Evolutionary conservation across 2,113 vertebrate genomes (phyloP).

Genomic region (Ceuthmochares aereus): DNA sequence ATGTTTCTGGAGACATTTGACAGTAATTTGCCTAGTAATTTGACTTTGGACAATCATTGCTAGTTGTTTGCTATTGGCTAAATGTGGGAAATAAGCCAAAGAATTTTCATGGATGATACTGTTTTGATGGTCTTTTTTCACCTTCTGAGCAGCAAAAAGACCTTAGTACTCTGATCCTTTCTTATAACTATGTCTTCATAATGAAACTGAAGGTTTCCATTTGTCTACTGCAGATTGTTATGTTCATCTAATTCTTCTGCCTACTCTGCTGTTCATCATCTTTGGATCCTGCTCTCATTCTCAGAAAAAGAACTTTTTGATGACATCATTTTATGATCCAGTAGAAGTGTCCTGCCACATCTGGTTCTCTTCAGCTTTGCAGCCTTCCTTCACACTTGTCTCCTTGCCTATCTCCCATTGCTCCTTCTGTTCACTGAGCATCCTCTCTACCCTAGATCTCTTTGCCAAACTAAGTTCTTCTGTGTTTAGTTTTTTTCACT

Average conservation of each 20-base stretch:
- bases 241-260: not conserved
- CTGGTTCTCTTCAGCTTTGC: rapidly evolving
- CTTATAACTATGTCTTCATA: not conserved
- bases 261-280: not conserved
- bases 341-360: not conserved
- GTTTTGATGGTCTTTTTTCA: not conserved
- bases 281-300: not conserved
- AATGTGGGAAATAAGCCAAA: not conserved
- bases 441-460: not conserved
- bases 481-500: not conserved
- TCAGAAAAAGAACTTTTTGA: not conserved
- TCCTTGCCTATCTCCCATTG: not conserved
- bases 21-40: too few relatives aligned
- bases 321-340: not conserved
- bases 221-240: not conserved
- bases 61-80: not conserved
- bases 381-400: rapidly evolving
- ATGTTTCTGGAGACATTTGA: too few relatives aligned
- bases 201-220: not conserved
- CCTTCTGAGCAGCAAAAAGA: not conserved
- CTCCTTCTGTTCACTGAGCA: not conserved
- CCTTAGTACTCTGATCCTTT: not conserved
- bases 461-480: not conserved
- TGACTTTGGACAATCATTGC: rapidly evolving
- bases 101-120: not conserved